Evolutionary conservation across 2,888 invertebrate species (phyloP), one percentile per base, ranked within the genome.

Genomic region (Tipula vernalis): DNA sequence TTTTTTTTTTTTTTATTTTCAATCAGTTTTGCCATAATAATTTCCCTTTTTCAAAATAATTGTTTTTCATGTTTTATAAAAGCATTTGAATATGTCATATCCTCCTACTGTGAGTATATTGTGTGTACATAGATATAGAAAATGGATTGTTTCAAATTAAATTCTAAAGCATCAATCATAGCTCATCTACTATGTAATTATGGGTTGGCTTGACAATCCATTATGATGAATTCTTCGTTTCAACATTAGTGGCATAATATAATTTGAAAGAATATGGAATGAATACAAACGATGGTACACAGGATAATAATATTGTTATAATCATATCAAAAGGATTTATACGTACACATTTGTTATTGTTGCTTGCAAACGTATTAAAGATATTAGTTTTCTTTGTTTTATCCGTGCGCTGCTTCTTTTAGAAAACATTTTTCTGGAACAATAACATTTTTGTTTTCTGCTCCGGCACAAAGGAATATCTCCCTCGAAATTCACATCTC

Each of bases 81-180:
- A 71, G 28, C 71, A 71, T 71, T 71, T 71, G 28, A 28, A 71
- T 71, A 71, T 71, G 71, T 71, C 71, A 28, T 28, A 71, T 71
- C 71, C 71, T 71, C 71, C 71, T 8, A 6, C 18, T 51, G 5
- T 15, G 71, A 3, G n/a, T 12, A 51, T n/a, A 4, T 1, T 13
- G 28, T 71, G 28, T 51, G 28, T 71, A 15, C 5, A 5, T n/a
- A 28, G n/a, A 71, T 71, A 28, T 71, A 28, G 71, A 71, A 71
- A 71, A 71, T 71, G 71, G 71, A 71, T 71, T 71, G 71, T 71
- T 71, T 71, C 71, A 71, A 71, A 71, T 71, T 71, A 71, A 71
- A 71, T 71, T 71, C 71, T 71, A 28, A 28, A 71, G 71, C 71
- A 71, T 71, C 71, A 71, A 71, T 71, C 71, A 71, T 71, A 71